These are phyloP conservation scores for Prionchulus punctatus DNA, from an alignment of 2,888 invertebrate species.

Conservation along the genomic window DNA sequence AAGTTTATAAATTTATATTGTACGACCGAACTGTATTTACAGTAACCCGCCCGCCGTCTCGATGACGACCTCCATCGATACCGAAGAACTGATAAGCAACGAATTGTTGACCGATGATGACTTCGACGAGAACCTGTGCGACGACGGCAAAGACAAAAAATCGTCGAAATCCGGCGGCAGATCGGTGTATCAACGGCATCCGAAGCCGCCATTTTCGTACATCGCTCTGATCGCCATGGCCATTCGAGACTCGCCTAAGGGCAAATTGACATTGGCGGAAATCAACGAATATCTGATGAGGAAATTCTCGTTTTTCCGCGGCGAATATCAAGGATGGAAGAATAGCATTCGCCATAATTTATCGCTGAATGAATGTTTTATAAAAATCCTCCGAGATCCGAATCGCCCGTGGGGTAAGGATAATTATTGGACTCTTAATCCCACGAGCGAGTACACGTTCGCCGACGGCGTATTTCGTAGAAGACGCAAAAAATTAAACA, in stretches of 20 bases:
- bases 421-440: slow-evolving; percentile 12
- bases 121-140: too few species aligned
- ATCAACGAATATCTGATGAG: slow-evolving; percentile 98
- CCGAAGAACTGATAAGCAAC: too few species aligned
- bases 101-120: too few species aligned
- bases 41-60: too few species aligned
- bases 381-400: slow-evolving; percentile 11
- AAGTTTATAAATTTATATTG: too few species aligned
- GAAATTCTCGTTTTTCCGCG: slow-evolving; percentile 58
- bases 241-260: slow-evolving; percentile 64
- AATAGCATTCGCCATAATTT: slow-evolving; percentile 12
- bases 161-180: neutral
- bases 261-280: slow-evolving; percentile 82
- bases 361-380: slow-evolving; percentile 12
- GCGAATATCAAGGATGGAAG: slow-evolving; percentile 55
- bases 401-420: slow-evolving; percentile 12
- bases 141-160: too few species aligned
- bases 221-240: slow-evolving; percentile 96
- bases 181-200: slow-evolving; percentile 8
- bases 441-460: slow-evolving; percentile 11
- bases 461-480: slow-evolving; percentile 11
- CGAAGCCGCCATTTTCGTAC: slow-evolving; percentile 91
- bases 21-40: too few species aligned
- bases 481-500: too few species aligned
- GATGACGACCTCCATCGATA: neutral